Conservation (phyloP, 2,797 vertebrate genomes). For the Carapus acus region DNA sequence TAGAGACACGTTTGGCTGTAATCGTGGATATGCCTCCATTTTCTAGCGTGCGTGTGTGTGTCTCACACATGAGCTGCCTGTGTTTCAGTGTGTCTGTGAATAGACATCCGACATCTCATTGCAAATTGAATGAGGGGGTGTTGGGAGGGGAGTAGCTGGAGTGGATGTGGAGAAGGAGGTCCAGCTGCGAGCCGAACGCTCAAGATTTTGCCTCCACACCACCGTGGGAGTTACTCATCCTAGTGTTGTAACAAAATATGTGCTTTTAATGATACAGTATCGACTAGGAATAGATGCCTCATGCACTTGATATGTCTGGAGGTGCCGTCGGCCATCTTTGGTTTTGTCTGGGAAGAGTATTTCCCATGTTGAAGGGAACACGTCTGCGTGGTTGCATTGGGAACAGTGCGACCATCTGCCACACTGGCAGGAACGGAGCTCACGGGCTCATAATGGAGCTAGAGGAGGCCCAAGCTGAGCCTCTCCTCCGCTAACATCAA, state of each 20-base stretch:
- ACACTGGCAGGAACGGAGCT: slow-evolving; percentile 18
- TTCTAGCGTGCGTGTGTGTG: neutral
- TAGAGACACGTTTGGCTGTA: neutral
- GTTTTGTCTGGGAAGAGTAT: neutral
- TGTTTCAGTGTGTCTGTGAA: slow-evolving; percentile 1
- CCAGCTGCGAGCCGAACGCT: slow-evolving; percentile 47
- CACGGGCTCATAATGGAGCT: slow-evolving; percentile 12
- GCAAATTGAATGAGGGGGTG: slow-evolving; percentile 4
- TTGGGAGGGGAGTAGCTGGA: neutral
- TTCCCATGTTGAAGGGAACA: neutral
- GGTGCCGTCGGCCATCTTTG: neutral
- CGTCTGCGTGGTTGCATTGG: slow-evolving; percentile 6
- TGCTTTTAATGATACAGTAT: too few relatives aligned
- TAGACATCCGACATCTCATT: neutral
- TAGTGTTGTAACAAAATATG: neutral
- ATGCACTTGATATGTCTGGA: too few relatives aligned
- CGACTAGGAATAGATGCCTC: too few relatives aligned
- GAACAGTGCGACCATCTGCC: slow-evolving; percentile 20
- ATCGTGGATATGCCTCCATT: too few relatives aligned
- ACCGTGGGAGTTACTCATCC: neutral
- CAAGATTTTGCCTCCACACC: neutral
- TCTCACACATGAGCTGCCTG: too few relatives aligned
- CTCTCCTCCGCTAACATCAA: slow-evolving; percentile 12
- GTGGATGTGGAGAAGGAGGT: slow-evolving; percentile 28
- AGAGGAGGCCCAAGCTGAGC: slow-evolving; percentile 1